Evolutionary conservation across 2,113 vertebrate genomes (phyloP).

Genomic region (Clarias macrocephalus): DNA sequence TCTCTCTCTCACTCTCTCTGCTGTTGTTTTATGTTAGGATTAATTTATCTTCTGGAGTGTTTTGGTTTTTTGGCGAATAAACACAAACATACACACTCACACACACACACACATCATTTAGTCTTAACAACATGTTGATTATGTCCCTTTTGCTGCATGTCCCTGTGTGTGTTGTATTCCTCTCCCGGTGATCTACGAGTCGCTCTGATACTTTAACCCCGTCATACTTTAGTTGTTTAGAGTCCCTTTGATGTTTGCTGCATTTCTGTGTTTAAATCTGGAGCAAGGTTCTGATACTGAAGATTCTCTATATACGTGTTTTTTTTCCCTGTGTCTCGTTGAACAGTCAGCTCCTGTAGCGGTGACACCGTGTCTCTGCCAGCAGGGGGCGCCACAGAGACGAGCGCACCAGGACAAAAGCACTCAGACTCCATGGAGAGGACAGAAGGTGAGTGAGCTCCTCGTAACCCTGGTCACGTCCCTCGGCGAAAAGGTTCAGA

Average conservation of each 20-base stretch:
- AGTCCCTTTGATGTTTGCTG: not conserved
- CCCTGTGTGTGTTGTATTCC: not conserved
- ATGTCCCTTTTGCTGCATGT: not conserved
- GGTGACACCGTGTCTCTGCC: slow-evolving; percentile 53
- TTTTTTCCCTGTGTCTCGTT: not conserved
- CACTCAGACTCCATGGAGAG: slow-evolving; percentile 64
- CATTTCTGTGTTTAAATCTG: not conserved
- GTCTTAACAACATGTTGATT: not conserved
- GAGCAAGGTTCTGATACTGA: not conserved
- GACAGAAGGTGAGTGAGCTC: slow-evolving; percentile 50
- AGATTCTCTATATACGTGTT: not conserved
- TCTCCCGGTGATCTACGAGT: no score
- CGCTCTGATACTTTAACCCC: not conserved
- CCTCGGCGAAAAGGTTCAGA: not conserved
- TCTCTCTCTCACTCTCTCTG: not conserved
- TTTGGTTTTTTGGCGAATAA: slow-evolving; percentile 19
- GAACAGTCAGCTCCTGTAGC: slow-evolving; percentile 8
- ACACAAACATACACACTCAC: not conserved
- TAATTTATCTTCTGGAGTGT: not conserved
- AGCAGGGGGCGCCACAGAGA: slow-evolving; percentile 34
- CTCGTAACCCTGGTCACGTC: not conserved
- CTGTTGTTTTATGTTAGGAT: not conserved
- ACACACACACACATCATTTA: not conserved
- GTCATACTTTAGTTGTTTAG: not conserved
- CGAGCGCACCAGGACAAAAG: slow-evolving; percentile 46